phyloP scores from a whole-genome alignment of 2,797 vertebrate genomes.

The Periophthalmus magnuspinnatus region DNA sequence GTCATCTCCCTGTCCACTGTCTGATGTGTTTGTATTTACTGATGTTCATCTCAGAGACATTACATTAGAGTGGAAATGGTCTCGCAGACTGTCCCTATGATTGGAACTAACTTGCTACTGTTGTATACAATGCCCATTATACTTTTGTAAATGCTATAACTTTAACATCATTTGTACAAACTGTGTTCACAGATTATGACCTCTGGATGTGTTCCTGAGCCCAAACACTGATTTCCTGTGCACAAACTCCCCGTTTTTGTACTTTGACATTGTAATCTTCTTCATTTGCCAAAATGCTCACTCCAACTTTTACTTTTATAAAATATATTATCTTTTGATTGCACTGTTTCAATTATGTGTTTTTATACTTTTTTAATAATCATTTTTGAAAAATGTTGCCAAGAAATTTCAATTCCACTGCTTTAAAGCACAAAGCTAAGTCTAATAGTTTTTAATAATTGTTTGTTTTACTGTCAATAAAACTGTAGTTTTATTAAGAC shows the following conservation, averaged over 20 bases:
- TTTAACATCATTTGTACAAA: constrained; percentile 18
- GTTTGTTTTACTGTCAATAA: constrained; percentile 3
- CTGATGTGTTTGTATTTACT: too few relatives aligned
- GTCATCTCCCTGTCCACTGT: too few relatives aligned
- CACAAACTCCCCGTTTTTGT: neutral
- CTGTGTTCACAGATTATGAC: constrained; percentile 8
- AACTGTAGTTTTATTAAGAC: neutral
- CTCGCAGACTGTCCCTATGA: too few relatives aligned
- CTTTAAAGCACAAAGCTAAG: neutral
- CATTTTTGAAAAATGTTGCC: neutral
- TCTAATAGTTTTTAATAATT: neutral
- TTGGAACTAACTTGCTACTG: too few relatives aligned
- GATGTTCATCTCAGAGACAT: too few relatives aligned
- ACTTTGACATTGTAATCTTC: neutral
- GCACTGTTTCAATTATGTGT: neutral
- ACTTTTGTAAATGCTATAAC: neutral
- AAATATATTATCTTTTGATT: neutral
- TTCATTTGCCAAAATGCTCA: constrained; percentile 1
- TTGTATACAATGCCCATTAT: too few relatives aligned
- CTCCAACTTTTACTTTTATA: neutral
- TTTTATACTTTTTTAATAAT: neutral
- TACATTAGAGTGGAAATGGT: too few relatives aligned
- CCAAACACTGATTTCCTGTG: constrained; percentile 1
- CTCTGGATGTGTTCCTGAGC: constrained; percentile 2
- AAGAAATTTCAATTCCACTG: neutral